Evolutionary conservation across 2,797 vertebrate genomes (phyloP).

Genomic region (Urophycis tenuis): DNA sequence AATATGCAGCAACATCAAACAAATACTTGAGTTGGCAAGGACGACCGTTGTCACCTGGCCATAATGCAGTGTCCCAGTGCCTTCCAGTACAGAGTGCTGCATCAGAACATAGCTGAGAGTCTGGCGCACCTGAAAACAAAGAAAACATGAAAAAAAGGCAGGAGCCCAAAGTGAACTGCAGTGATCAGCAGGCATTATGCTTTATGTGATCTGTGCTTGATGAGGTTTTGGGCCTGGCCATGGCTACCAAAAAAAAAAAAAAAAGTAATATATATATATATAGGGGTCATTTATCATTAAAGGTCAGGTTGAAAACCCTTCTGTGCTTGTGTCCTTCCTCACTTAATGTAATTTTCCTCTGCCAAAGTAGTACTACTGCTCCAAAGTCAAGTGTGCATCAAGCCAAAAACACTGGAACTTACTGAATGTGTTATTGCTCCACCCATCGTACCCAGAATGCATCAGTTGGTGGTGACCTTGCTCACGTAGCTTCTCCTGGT

Average conservation of each 20-base stretch:
- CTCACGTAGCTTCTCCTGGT: background rate
- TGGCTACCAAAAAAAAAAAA: background rate
- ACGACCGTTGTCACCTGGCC: background rate
- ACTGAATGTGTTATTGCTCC: background rate
- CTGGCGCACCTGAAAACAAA: no score
- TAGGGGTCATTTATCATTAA: background rate
- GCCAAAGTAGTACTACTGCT: background rate
- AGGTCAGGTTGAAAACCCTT: background rate
- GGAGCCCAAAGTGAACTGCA: background rate
- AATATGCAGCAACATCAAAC: background rate
- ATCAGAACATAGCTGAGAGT: background rate
- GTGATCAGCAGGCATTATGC: background rate
- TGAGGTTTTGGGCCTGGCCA: background rate
- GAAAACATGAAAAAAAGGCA: background rate
- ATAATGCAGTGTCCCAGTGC: background rate
- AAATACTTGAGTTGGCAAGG: background rate
- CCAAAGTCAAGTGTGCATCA: background rate
- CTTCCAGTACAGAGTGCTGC: background rate
- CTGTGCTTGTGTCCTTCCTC: background rate
- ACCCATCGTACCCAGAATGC: background rate
- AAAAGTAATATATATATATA: background rate
- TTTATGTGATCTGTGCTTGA: background rate
- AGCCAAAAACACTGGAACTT: background rate
- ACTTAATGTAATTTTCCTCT: background rate
- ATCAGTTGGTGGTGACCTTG: background rate